phyloP scores from a whole-genome alignment of 2,113 vertebrate species.

The Corynorhinus townsendii region DNA sequence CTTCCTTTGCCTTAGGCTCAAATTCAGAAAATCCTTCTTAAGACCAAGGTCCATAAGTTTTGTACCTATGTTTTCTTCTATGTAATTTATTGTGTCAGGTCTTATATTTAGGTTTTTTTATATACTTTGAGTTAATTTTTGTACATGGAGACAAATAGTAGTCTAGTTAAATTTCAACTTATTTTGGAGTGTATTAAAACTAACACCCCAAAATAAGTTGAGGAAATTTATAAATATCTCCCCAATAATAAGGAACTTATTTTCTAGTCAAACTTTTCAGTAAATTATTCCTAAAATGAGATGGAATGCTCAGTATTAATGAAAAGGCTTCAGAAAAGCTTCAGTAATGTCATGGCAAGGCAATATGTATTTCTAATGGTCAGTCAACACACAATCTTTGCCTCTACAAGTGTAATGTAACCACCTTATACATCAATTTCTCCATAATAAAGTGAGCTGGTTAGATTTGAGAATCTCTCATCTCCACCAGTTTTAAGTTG shows the following conservation, averaged over 20 bases:
- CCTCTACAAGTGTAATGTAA: neutral
- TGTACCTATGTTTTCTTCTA: neutral
- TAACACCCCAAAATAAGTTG: neutral
- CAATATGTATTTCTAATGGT: neutral
- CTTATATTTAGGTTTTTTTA: neutral
- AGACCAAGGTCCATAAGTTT: neutral
- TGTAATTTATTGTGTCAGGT: neutral
- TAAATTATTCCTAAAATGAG: neutral
- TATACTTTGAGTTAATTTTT: neutral
- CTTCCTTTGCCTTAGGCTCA: neutral
- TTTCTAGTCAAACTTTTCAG: conserved; percentile 3
- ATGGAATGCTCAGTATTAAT: neutral
- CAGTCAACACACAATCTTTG: neutral
- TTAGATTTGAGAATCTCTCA: neutral
- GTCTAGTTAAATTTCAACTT: neutral
- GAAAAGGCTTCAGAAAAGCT: conserved; percentile 14
- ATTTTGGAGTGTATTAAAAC: neutral
- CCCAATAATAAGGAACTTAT: neutral
- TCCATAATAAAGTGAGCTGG: neutral
- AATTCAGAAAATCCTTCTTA: neutral
- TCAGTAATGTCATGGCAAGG: neutral
- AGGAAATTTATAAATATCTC: conserved; percentile 10
- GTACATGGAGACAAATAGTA: neutral
- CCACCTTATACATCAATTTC: neutral
- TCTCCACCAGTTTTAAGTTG: neutral